Conservation (phyloP, 2,797 vertebrate genomes). For the Cossypha dichroa region DNA sequence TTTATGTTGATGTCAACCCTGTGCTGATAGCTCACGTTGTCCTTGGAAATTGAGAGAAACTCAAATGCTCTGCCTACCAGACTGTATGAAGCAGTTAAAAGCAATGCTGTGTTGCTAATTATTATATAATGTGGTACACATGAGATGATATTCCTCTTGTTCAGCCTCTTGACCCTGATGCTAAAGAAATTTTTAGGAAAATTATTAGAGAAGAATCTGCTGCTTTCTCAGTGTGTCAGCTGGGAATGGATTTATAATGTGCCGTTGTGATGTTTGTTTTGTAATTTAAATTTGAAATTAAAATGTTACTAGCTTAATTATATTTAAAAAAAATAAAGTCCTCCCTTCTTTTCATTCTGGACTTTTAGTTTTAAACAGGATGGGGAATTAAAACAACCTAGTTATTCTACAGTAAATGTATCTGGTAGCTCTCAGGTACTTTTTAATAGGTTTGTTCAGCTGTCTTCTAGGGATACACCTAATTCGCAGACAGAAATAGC, state of each 20-base stretch:
- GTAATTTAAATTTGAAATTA: neutral
- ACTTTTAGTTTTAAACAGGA: neutral
- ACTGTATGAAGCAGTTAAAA: slow-evolving; percentile 2
- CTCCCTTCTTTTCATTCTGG: neutral
- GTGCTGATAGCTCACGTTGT: neutral
- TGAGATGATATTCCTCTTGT: neutral
- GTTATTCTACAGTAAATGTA: neutral
- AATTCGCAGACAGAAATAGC: neutral
- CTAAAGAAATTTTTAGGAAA: neutral
- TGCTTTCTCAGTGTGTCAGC: neutral
- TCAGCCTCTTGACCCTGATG: neutral
- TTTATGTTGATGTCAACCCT: slow-evolving; percentile 27
- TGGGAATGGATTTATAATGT: neutral
- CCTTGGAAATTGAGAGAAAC: slow-evolving; percentile 24
- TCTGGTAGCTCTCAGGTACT: neutral
- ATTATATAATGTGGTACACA: neutral
- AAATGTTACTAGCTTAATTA: neutral
- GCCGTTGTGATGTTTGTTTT: neutral
- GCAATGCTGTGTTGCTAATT: slow-evolving; percentile 8
- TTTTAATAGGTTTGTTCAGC: neutral
- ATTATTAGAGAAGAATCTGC: neutral
- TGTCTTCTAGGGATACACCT: neutral
- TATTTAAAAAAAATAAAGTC: neutral
- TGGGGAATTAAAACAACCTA: neutral
- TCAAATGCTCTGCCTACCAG: neutral